Evolutionary conservation across 2,797 vertebrate genomes (phyloP), one percentile per base, ranked within the genome.

Genomic region (Coregonus suidteri): DNA sequence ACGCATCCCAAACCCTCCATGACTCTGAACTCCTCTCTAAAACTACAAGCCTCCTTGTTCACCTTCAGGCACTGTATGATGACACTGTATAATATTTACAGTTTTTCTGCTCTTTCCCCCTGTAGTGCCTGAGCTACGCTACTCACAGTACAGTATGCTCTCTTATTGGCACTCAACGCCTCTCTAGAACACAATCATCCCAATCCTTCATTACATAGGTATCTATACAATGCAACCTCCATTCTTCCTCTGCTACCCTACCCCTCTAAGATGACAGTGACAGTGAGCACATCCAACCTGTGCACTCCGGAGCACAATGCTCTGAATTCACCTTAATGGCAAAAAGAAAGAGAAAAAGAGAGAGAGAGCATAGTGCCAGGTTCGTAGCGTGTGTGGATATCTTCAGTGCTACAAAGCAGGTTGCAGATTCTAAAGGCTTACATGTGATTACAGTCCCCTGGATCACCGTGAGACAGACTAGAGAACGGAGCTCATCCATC

Each of bases 371-470:
- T n/a, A 25, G 41, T 74, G 11, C 4, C 18, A 37, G 73, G 73
- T 37, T 64, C 64, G 37, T 16, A 18, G 15, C n/a, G 73, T 47
- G 71, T 56, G 59, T 64, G n/a, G 6, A 20, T 75, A 41, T 75
- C 11, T 31, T 18, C 7, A 14, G 37, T 15, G 4, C 59, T 54
- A 9, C 41, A 64, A 14, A 81, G 73, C 72, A 77, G 77, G 79
- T 76, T 13, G 16, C 31, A 53, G 37, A 72, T 73, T 62, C 30
- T 56, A 59, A 25, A 69, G 77, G 77, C 51, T 75, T 80, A 80
- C 51, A 72, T 62, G 37, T 75, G 81, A 76, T 85, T 70, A 81
- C 65, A 71, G 18, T 37, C 20, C 37, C n/a, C 7, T 15, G 15
- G 14, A 76, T 65, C 41, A 75, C 71, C 11, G 6, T 35, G 41